phyloP scores from a whole-genome alignment of 92 coral and sea anemone genomes.

The Isaurus tuberculatus region DNA sequence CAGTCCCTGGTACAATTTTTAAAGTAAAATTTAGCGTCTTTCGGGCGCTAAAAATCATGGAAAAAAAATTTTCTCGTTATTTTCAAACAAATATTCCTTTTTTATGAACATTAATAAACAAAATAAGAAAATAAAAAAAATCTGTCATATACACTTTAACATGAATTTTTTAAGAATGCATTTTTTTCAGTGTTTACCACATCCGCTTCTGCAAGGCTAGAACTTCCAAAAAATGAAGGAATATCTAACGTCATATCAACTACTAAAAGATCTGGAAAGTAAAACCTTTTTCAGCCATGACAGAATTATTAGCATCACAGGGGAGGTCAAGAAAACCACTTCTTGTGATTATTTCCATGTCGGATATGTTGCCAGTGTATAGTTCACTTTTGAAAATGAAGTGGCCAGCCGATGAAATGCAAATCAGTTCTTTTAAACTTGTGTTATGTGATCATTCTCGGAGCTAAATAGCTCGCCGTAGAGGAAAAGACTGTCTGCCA shows the following conservation, averaged over 20 bases:
- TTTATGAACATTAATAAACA: no score
- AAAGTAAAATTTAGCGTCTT: no score
- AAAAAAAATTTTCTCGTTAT: no score
- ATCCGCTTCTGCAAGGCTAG: neutral
- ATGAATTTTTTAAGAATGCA: neutral
- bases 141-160: no score
- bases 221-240: slow-evolving; percentile 10
- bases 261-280: neutral
- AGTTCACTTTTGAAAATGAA: neutral
- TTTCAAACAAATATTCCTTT: no score
- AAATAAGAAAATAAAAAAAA: no score
- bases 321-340: neutral
- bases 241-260: slow-evolving; percentile 1
- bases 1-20: no score
- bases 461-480: neutral
- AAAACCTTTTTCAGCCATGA: slow-evolving; percentile 3
- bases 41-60: no score
- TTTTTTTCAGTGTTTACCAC: neutral
- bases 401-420: neutral
- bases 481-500: neutral
- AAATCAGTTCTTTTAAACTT: neutral
- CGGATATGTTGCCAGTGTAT: neutral
- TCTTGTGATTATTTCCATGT: neutral
- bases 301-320: neutral
- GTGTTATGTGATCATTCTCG: neutral